These are phyloP conservation scores for Drosophila mauritiana DNA, from an alignment of 1,140 invertebrate species.

Conservation along the genomic window DNA sequence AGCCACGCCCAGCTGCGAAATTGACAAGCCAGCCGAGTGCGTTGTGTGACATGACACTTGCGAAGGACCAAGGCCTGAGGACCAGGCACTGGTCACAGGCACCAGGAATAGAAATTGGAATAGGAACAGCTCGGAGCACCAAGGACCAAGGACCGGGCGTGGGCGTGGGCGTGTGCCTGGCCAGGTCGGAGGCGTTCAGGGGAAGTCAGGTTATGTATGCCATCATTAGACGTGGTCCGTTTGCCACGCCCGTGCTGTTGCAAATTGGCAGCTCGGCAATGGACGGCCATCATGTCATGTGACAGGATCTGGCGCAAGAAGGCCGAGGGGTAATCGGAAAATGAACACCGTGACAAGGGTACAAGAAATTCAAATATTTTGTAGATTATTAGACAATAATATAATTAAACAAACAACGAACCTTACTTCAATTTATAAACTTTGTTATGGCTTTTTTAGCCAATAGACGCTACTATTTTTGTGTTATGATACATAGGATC, in stretches of 20 bases:
- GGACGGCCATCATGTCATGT: slow-evolving; percentile 73
- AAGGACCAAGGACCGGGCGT: slow-evolving; percentile 23
- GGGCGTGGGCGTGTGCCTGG: slow-evolving; percentile 22
- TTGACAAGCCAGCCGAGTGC: slow-evolving; percentile 77
- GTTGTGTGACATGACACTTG: slow-evolving; percentile 80
- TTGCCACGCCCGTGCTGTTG: slow-evolving; percentile 77
- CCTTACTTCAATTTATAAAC: no score
- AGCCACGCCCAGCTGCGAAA: slow-evolving; percentile 79
- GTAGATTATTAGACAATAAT: neutral
- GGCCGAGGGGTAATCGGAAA: neutral
- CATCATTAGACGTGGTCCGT: slow-evolving; percentile 81
- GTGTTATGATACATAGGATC: no score
- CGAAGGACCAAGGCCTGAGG: slow-evolving; percentile 42
- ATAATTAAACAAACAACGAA: neutral
- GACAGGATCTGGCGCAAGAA: slow-evolving; percentile 48
- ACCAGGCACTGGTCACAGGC: slow-evolving; percentile 2
- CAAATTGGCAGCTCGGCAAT: slow-evolving; percentile 76
- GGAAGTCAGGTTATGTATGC: slow-evolving; percentile 73
- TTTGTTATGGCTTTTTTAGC: no score
- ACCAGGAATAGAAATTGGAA: slow-evolving; percentile 7
- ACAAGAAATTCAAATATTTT: slow-evolving; percentile 1
- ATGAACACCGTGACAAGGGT: slow-evolving; percentile 2
- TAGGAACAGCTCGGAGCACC: slow-evolving; percentile 35
- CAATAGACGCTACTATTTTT: no score
- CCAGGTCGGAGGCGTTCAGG: slow-evolving; percentile 24